Conservation (phyloP, 2,113 vertebrate genomes). For the Tachuris rubrigastra region DNA sequence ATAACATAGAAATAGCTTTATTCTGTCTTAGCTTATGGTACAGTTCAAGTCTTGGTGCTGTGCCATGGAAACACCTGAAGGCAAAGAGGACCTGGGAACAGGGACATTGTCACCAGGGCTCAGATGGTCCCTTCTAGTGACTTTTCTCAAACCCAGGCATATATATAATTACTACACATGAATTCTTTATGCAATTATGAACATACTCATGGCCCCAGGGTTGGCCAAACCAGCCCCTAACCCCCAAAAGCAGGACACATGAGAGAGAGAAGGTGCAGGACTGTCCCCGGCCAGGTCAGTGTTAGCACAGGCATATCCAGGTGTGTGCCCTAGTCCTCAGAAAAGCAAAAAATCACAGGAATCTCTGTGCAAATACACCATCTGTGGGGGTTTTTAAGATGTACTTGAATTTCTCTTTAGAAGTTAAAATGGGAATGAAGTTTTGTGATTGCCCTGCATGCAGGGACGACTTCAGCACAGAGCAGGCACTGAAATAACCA, state of each 20-base stretch:
- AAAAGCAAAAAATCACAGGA: background rate
- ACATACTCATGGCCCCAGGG: background rate
- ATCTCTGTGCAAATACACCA: background rate
- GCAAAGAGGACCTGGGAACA: background rate
- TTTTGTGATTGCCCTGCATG: background rate
- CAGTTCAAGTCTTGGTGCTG: background rate
- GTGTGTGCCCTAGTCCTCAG: accelerated
- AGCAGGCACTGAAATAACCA: background rate
- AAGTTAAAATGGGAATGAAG: background rate
- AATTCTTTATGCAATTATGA: background rate
- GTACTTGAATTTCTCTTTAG: background rate
- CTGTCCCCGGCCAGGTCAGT: background rate
- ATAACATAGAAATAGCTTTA: background rate
- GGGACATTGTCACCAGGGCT: accelerated
- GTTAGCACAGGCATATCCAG: accelerated
- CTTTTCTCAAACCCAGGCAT: background rate
- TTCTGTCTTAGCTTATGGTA: background rate
- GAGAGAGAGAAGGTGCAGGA: background rate
- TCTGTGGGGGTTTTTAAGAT: background rate
- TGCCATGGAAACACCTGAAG: background rate
- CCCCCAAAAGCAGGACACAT: accelerated
- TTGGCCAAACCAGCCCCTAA: background rate
- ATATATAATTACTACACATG: background rate
- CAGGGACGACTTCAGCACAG: background rate
- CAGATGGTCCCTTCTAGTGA: too few relatives aligned